phyloP scores from a whole-genome alignment of 2,797 vertebrate species.

The Molossus molossus region DNA sequence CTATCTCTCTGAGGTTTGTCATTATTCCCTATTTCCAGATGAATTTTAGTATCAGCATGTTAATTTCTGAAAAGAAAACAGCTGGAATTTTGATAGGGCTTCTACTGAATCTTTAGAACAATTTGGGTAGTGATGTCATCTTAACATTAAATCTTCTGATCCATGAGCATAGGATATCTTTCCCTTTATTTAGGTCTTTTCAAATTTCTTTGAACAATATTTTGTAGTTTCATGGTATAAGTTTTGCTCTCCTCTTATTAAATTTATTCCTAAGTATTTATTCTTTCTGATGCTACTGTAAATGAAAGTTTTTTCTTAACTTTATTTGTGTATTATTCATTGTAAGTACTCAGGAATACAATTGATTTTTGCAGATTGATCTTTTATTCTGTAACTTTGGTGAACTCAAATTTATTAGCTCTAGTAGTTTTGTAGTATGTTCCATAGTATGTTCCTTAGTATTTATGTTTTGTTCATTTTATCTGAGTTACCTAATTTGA shows the following conservation, averaged over 20 bases:
- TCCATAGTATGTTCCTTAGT: background rate
- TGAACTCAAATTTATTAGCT: background rate
- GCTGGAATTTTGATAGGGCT: background rate
- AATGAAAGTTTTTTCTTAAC: background rate
- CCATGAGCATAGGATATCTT: background rate
- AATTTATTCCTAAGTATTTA: background rate
- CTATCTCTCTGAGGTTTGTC: too few relatives aligned
- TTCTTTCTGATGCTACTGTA: background rate
- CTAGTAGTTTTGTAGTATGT: background rate
- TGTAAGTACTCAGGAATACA: background rate
- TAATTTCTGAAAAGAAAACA: background rate
- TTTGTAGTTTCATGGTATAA: background rate
- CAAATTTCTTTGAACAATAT: background rate
- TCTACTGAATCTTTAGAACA: background rate
- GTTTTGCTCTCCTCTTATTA: background rate
- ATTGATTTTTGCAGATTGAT: conserved; percentile 8
- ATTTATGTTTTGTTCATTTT: background rate
- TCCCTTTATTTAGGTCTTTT: background rate
- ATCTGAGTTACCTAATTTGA: background rate
- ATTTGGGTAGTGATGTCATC: background rate
- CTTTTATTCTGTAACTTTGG: background rate
- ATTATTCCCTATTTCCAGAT: background rate
- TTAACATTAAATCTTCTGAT: background rate
- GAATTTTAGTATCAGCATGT: background rate
- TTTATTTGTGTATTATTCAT: background rate